Conservation (phyloP, 2,797 vertebrate genomes). For the Ispidina lecontei region DNA sequence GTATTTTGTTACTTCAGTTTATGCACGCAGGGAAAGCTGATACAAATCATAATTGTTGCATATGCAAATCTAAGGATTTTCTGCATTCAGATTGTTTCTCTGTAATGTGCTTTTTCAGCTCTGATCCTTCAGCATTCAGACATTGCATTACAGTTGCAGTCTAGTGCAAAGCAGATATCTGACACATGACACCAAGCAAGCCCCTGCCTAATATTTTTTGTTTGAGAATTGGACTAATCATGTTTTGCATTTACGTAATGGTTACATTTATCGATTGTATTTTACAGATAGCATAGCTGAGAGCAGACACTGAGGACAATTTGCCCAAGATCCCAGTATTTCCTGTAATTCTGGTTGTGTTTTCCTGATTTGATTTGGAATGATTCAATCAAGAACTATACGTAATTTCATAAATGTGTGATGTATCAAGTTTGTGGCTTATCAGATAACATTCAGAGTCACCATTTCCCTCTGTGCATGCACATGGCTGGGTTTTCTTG, state of each 20-base stretch:
- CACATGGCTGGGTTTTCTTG: not conserved
- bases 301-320: constrained; percentile 25
- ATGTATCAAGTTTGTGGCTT: constrained; percentile 40
- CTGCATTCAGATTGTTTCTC: not conserved
- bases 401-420: constrained; percentile 32
- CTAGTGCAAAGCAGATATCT: not conserved
- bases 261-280: not conserved
- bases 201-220: not conserved
- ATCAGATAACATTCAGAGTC: not conserved
- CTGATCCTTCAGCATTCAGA: not conserved
- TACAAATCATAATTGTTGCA: not conserved
- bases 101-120: not conserved
- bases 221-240: not conserved
- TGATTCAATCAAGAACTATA: constrained; percentile 34
- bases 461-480: not conserved
- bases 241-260: constrained; percentile 21
- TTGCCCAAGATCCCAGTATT: constrained; percentile 37
- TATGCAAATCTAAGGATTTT: not conserved
- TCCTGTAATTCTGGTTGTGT: constrained; percentile 56
- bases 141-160: not conserved
- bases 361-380: constrained; percentile 66
- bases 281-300: constrained; percentile 21
- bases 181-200: not conserved
- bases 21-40: not conserved
- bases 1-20: not conserved